phyloP scores from a whole-genome alignment of 2,888 invertebrate genomes.

The Mactromeris polynyma region DNA sequence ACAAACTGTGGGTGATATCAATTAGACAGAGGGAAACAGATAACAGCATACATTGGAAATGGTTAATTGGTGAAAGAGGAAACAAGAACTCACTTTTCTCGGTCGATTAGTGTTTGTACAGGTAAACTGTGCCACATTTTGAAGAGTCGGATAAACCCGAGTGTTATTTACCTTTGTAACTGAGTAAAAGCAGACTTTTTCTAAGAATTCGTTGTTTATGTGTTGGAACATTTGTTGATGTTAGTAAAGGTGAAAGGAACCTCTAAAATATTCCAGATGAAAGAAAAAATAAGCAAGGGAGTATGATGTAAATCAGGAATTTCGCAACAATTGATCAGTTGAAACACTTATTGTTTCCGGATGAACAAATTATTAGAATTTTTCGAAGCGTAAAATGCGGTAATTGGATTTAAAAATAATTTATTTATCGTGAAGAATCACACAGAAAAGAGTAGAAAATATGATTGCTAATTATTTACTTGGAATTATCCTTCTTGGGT shows the following conservation, averaged over 20 bases:
- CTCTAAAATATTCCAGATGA: background rate
- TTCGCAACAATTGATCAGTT: too few relatives aligned
- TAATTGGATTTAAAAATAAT: too few relatives aligned
- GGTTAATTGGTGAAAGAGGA: background rate
- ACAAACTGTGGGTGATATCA: background rate
- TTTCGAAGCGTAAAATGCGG: too few relatives aligned
- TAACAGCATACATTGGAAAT: background rate
- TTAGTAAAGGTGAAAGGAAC: background rate
- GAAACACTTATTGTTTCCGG: background rate
- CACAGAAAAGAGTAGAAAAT: background rate
- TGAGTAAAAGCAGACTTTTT: background rate
- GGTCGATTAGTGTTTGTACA: background rate
- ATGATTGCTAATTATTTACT: background rate
- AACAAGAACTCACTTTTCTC: background rate
- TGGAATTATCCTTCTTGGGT: background rate
- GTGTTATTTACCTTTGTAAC: background rate
- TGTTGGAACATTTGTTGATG: background rate
- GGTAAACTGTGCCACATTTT: background rate
- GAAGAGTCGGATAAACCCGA: background rate
- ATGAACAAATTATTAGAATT: too few relatives aligned
- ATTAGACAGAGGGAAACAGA: background rate
- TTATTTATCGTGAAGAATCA: too few relatives aligned
- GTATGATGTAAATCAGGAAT: background rate
- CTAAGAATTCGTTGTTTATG: background rate
- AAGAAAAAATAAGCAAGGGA: background rate